Conservation (phyloP, 2,888 invertebrate species). For the Nomada goodeniana region DNA sequence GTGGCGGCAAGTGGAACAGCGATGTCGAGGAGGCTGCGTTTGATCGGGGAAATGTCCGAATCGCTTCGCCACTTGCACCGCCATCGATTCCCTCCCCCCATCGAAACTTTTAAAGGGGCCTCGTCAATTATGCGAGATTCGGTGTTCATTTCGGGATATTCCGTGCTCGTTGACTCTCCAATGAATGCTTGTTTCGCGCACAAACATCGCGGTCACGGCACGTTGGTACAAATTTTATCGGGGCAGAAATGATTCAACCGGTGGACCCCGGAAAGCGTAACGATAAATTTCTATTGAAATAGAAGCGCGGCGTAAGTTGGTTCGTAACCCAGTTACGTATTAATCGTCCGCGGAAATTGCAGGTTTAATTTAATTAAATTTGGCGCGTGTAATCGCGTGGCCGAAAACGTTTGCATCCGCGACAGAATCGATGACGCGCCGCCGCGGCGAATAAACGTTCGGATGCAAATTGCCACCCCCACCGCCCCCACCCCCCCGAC, state of each 20-base stretch:
- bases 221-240: constrained; percentile 32
- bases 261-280: not conserved
- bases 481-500: not conserved
- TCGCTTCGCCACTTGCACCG: not conserved
- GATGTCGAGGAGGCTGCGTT: constrained; percentile 26
- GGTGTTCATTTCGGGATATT: not conserved
- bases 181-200: no score
- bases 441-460: not conserved
- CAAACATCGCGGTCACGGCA: not conserved
- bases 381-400: constrained; percentile 23
- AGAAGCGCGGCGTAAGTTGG: constrained; percentile 26
- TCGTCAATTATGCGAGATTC: constrained; percentile 24
- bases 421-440: not conserved
- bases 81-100: not conserved
- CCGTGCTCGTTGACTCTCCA: not conserved
- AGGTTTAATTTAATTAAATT: constrained; percentile 41
- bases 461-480: not conserved
- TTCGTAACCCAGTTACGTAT: constrained; percentile 14
- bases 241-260: constrained; percentile 33
- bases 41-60: constrained; percentile 24
- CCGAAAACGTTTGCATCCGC: constrained; percentile 21
- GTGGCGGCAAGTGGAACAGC: constrained; percentile 42
- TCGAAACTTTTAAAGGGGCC: not conserved
- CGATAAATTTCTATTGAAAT: constrained; percentile 24
- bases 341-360: constrained; percentile 41